Evolutionary conservation across 2,888 invertebrate species (phyloP).

Genomic region (Calameuta filiformis): DNA sequence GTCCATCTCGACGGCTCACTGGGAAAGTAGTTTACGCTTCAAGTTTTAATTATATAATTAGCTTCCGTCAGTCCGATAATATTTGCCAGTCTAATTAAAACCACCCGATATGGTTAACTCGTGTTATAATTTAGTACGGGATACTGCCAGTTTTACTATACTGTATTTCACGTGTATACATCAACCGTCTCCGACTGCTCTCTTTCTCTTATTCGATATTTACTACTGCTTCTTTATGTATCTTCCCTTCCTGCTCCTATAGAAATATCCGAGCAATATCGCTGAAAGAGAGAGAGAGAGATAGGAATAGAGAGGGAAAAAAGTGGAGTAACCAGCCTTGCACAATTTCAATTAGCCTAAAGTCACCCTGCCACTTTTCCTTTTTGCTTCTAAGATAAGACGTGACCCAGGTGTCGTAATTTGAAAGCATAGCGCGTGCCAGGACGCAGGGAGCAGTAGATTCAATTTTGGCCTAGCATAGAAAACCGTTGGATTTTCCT

Average conservation of each 20-base stretch:
- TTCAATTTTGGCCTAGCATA: not conserved
- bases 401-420: not conserved
- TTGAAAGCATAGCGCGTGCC: not conserved
- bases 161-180: not conserved
- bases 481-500: not conserved
- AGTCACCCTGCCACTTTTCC: not conserved
- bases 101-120: slow-evolving; percentile 2
- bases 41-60: slow-evolving; percentile 60
- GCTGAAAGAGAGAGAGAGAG: not conserved
- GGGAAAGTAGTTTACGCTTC: slow-evolving; percentile 47
- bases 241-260: not conserved
- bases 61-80: slow-evolving; percentile 54
- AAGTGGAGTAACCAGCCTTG: not conserved
- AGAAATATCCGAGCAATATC: not conserved
- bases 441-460: not conserved
- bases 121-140: not conserved
- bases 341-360: slow-evolving; percentile 16
- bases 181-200: too few relatives aligned
- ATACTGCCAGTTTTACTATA: not conserved
- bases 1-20: not conserved
- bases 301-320: not conserved
- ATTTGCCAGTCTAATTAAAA: slow-evolving; percentile 55
- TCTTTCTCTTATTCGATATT: too few relatives aligned
- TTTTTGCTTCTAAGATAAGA: too few relatives aligned
- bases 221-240: not conserved